Evolutionary conservation across 2,797 vertebrate genomes (phyloP).

Genomic region (Hypotaenidia philippensis): DNA sequence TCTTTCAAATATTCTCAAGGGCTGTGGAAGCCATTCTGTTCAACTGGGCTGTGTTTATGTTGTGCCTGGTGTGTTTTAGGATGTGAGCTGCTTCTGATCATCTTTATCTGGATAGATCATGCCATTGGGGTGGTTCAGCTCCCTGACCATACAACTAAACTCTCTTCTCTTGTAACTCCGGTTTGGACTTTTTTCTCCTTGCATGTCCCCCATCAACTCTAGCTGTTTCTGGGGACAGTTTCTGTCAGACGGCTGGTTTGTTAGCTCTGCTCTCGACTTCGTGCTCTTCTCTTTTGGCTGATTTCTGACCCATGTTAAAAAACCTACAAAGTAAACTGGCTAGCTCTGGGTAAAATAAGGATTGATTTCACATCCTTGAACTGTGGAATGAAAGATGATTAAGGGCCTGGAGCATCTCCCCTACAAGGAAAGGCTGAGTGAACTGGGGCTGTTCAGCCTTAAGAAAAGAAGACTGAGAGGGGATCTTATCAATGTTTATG

Average conservation of each 20-base stretch:
- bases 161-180: background rate
- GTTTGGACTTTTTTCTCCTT: background rate
- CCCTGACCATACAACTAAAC: background rate
- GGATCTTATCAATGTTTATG: no score
- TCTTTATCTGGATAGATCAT: background rate
- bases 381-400: background rate
- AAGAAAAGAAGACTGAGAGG: no score
- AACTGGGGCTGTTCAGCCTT: no score
- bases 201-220: background rate
- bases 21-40: background rate
- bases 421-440: no score
- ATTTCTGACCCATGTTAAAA: conserved; percentile 65
- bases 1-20: conserved; percentile 14
- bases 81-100: background rate
- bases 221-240: background rate
- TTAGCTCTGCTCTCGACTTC: background rate
- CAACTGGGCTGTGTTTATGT: background rate
- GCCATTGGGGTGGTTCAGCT: background rate
- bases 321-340: conserved; percentile 55
- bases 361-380: conserved; percentile 4
- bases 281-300: conserved; percentile 42
- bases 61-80: conserved; percentile 1
- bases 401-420: no score
- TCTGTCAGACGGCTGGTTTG: background rate
- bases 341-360: conserved; percentile 43